Percentiles rank a stretch among this genome's conserved stretches.
Evolutionary conservation across 2,797 vertebrate species (phyloP).

Genomic region (Urosaurus nigricauda): DNA sequence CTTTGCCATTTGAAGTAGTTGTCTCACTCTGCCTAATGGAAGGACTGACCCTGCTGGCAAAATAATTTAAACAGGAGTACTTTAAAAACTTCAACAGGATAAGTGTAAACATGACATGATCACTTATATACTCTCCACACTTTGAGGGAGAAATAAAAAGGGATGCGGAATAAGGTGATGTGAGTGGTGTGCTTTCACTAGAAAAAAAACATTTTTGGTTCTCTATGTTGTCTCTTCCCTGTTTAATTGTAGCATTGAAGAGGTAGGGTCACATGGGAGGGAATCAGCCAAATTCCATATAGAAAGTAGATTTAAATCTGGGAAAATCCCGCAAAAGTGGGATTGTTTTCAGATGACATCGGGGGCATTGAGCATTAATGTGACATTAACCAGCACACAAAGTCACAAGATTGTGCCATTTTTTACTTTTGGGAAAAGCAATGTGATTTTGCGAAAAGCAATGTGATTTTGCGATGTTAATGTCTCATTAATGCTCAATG

Average conservation of each 20-base stretch:
- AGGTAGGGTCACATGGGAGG: too few species aligned
- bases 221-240: background rate
- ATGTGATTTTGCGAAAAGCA: too few species aligned
- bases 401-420: too few species aligned
- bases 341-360: too few species aligned
- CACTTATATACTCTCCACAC: background rate
- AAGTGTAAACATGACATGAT: background rate
- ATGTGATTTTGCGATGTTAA: too few species aligned
- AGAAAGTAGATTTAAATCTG: too few species aligned
- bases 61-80: background rate
- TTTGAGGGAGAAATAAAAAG: background rate
- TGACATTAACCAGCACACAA: too few species aligned
- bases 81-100: background rate
- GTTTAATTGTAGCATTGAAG: background rate
- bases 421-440: too few species aligned
- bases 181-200: background rate
- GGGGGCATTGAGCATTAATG: too few species aligned
- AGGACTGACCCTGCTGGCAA: background rate
- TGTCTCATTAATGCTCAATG: too few species aligned
- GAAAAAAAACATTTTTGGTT: background rate
- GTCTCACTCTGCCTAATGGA: background rate
- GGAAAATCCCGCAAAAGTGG: too few species aligned
- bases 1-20: background rate
- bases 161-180: background rate
- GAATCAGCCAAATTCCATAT: too few species aligned